Percentiles rank a stretch among this genome's conserved stretches.
Evolutionary conservation across 1,140 invertebrate species (phyloP).

Genomic region (Bombus polaris): DNA sequence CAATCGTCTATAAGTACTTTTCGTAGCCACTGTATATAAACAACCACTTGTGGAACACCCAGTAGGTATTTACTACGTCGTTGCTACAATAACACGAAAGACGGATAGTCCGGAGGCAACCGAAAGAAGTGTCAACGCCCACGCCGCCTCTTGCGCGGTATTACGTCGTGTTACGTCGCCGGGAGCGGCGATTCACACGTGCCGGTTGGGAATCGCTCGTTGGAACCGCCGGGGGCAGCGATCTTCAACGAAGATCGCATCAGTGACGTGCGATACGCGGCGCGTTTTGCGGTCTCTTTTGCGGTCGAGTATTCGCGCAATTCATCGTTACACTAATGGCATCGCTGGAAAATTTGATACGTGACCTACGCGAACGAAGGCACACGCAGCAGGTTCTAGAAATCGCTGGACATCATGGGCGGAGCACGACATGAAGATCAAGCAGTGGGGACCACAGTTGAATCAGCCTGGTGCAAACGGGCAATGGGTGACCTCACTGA

Average conservation of each 20-base stretch:
- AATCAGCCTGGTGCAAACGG: too few species aligned
- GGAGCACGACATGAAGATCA: not conserved
- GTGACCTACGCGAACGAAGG: slow-evolving; percentile 6
- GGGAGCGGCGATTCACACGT: slow-evolving; percentile 39
- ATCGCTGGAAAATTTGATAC: not conserved
- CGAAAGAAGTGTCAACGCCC: slow-evolving; percentile 38
- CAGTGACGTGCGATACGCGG: not conserved
- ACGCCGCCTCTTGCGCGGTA: slow-evolving; percentile 31
- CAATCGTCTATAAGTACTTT: too few species aligned
- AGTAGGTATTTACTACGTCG: not conserved
- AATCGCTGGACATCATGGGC: slow-evolving; percentile 21
- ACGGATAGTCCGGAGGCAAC: not conserved
- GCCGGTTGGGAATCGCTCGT: not conserved
- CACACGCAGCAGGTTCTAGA: not conserved
- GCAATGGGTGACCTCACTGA: too few species aligned
- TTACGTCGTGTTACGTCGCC: slow-evolving; percentile 42
- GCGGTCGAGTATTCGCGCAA: not conserved
- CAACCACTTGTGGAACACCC: not conserved
- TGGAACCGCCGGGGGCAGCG: not conserved
- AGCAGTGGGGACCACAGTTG: too few species aligned
- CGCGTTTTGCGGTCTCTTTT: too few species aligned
- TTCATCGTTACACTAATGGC: not conserved
- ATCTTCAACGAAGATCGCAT: slow-evolving; percentile 10
- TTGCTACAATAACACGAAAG: not conserved
- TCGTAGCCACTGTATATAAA: not conserved